Evolutionary conservation across 2,888 invertebrate genomes (phyloP), one percentile per base, ranked within the genome.

Genomic region (Scrobipalpa atriplicella): DNA sequence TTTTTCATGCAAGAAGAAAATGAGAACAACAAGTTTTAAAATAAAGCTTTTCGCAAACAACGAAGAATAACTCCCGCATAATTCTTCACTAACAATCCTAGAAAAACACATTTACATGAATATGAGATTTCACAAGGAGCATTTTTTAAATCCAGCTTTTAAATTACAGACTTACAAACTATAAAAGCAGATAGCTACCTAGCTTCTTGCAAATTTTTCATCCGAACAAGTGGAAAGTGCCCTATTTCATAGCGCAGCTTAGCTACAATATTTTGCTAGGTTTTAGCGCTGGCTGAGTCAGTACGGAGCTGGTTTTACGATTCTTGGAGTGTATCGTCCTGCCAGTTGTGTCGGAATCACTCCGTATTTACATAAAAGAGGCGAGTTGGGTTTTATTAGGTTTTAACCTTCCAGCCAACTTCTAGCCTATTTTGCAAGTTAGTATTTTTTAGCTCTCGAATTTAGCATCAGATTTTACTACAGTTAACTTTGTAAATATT

Each of bases 321-420:
- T 69, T 71, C 56, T 67, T 76, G 67, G 69, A 76, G 74, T 78
- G 76, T 80, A 81, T 78, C 73, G 77, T 65, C 69, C 36, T 9
- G 18, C 47, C 74, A 70, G 75, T 75, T 78, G 72, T 56, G 70
- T 71, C 64, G 67, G 72, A 79, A 78, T 78, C 75, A 73, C 73
- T 73, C 71, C 68, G 70, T 76, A 81, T 83, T 83, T 81, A 79
- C 81, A 81, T 80, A 80, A 78, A n/a, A 75, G 74, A 69, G 72
- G 74, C 67, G 72, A 71, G 70, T 74, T 75, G 75, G 70, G 68
- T 77, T 79, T 80, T 81, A 81, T 81, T 76, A 71, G 71, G 72
- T 70, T 78, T 78, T 76, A 76, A 76, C 75, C 75, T 64, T 54
- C 39, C 67, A 56, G 56, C 1, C n/a, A 29, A 29, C n/a, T 47